phyloP scores from a whole-genome alignment of 2,113 vertebrate genomes.

The Penelope pileata region DNA sequence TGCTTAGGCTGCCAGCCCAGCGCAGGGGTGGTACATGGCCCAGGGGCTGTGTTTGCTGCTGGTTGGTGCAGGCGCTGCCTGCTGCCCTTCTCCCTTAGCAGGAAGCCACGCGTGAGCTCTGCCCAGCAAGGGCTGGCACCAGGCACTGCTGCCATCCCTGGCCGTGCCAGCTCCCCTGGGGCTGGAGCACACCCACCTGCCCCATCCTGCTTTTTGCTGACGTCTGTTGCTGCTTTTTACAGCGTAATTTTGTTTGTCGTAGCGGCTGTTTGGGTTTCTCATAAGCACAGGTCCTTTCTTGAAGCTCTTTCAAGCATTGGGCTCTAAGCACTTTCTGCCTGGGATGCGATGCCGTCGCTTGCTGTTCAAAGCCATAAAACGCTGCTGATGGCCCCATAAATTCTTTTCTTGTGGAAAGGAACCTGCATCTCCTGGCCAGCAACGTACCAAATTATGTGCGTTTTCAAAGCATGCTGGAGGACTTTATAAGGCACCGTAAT shows the following conservation, averaged over 20 bases:
- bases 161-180: neutral
- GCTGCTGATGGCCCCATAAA: neutral
- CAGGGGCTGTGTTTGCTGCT: neutral
- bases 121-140: too few relatives aligned
- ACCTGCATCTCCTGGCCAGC: neutral
- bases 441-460: neutral
- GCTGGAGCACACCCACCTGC: neutral
- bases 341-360: neutral
- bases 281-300: neutral
- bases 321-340: neutral
- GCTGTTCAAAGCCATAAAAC: constrained; percentile 34
- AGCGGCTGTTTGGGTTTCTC: neutral
- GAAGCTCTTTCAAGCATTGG: neutral
- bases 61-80: neutral
- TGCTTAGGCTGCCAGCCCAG: neutral
- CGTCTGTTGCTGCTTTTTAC: neutral
- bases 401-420: constrained; percentile 5
- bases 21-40: accelerated
- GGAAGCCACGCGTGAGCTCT: neutral
- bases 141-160: neutral
- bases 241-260: neutral
- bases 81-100: neutral
- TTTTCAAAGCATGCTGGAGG: constrained; percentile 15
- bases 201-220: neutral
- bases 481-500: constrained; percentile 20